phyloP scores from a whole-genome alignment of 2,113 vertebrate species.

The Triplophysa dalaica region DNA sequence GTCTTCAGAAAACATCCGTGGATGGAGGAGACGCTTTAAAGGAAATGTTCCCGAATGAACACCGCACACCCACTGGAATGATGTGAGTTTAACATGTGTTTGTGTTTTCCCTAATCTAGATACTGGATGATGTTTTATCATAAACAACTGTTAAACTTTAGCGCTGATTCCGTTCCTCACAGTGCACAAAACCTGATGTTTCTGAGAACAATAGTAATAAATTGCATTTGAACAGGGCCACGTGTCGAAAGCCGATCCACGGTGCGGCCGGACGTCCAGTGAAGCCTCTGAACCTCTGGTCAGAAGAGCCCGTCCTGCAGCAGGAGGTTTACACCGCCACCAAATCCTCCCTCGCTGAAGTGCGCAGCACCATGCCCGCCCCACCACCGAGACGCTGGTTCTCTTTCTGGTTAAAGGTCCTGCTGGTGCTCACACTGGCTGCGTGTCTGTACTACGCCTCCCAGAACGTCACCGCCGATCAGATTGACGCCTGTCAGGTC shows the following conservation, averaged over 20 bases:
- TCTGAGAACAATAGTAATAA: neutral
- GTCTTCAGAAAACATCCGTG: slow-evolving; percentile 72
- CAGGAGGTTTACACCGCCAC: slow-evolving; percentile 60
- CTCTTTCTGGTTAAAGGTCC: slow-evolving; percentile 83
- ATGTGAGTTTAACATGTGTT: slow-evolving; percentile 72
- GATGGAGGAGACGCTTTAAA: slow-evolving; percentile 86
- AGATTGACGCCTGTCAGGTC: slow-evolving; percentile 73
- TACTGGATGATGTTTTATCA: no score
- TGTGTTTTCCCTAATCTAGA: no score
- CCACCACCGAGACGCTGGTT: slow-evolving; percentile 64
- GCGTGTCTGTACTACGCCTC: slow-evolving; percentile 82
- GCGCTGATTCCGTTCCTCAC: no score
- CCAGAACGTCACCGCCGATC: slow-evolving; percentile 86
- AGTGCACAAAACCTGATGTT: neutral
- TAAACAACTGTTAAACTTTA: no score
- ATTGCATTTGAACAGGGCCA: slow-evolving; percentile 74
- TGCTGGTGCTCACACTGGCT: slow-evolving; percentile 78
- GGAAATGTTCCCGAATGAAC: slow-evolving; percentile 91
- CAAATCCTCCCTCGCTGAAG: slow-evolving; percentile 50
- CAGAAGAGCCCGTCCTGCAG: slow-evolving; percentile 77
- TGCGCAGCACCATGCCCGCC: neutral
- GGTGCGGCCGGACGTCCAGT: slow-evolving; percentile 90
- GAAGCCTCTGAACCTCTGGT: slow-evolving; percentile 82
- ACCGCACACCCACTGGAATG: slow-evolving; percentile 89
- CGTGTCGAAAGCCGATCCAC: slow-evolving; percentile 90